Percentiles rank a stretch among this genome's conserved stretches.
These are phyloP conservation scores for Cepaea nemoralis DNA, from an alignment of 1,140 invertebrate species.

Conservation along the genomic window DNA sequence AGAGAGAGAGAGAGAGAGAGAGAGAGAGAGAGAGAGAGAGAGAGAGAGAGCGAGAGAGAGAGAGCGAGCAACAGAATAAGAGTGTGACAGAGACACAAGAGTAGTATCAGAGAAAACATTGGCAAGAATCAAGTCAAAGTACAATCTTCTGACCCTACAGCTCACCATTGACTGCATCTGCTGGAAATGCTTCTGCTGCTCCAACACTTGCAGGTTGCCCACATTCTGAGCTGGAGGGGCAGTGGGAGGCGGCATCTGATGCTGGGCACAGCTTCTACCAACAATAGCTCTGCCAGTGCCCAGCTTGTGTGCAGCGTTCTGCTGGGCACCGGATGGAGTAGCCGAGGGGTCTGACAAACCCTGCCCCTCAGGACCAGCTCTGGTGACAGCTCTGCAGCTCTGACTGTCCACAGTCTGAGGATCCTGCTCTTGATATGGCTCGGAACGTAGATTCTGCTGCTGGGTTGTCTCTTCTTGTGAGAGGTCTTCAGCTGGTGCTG, in stretches of 20 bases:
- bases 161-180: constrained; percentile 25
- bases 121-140: too few species aligned
- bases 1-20: too few species aligned
- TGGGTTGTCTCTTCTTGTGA: not conserved
- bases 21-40: too few species aligned
- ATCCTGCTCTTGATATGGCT: not conserved
- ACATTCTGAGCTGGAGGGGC: constrained; percentile 2
- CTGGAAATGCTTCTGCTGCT: constrained; percentile 55
- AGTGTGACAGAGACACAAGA: too few species aligned
- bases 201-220: constrained; percentile 50
- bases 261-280: constrained; percentile 1
- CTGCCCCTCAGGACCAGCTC: not conserved
- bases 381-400: constrained; percentile 10
- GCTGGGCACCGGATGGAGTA: not conserved
- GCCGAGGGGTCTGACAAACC: not conserved
- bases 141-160: not conserved
- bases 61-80: too few species aligned
- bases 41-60: too few species aligned
- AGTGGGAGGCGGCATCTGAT: constrained; percentile 15
- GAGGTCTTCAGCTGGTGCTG: not conserved
- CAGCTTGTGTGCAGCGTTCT: not conserved
- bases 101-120: too few species aligned
- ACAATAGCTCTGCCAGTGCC: constrained; percentile 19
- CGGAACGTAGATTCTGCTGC: not conserved
- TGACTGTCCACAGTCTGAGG: not conserved